Conservation (phyloP, 2,113 vertebrate species). For the Regulus satrapa region DNA sequence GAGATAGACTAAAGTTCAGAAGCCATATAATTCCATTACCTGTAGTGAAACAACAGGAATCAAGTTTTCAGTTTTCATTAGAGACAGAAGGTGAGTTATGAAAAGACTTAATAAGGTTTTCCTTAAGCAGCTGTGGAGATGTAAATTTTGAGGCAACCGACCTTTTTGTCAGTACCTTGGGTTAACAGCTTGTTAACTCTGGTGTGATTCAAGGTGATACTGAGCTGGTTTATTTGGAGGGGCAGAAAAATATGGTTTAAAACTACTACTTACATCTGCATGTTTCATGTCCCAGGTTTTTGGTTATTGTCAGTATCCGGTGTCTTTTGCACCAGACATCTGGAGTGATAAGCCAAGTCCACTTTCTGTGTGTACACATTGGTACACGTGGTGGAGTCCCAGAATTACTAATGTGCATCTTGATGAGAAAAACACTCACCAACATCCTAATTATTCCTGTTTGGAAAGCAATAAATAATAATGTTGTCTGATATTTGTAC, state of each 20-base stretch:
- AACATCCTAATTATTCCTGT: not conserved
- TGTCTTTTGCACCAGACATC: not conserved
- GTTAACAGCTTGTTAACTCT: not conserved
- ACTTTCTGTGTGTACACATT: not conserved
- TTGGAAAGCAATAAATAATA: not conserved
- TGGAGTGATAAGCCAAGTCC: not conserved
- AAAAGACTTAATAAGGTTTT: not conserved
- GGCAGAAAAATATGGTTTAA: not conserved
- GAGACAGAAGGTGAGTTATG: not conserved
- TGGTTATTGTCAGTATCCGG: not conserved
- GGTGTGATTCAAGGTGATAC: not conserved
- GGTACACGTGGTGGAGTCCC: not conserved
- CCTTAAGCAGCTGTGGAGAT: conserved; percentile 1
- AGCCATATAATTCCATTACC: not conserved
- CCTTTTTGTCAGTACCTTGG: not conserved
- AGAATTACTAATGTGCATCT: not conserved
- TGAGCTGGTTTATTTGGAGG: not conserved
- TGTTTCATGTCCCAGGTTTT: not conserved
- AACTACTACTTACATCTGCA: not conserved
- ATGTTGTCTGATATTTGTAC: not conserved
- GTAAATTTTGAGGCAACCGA: conserved; percentile 37
- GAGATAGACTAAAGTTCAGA: not conserved
- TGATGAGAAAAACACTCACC: not conserved
- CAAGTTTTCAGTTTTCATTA: conserved; percentile 5
- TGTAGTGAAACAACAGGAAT: conserved; percentile 15